phyloP scores from a whole-genome alignment of 1,140 invertebrate genomes.

The Sycophaga agraensis region DNA sequence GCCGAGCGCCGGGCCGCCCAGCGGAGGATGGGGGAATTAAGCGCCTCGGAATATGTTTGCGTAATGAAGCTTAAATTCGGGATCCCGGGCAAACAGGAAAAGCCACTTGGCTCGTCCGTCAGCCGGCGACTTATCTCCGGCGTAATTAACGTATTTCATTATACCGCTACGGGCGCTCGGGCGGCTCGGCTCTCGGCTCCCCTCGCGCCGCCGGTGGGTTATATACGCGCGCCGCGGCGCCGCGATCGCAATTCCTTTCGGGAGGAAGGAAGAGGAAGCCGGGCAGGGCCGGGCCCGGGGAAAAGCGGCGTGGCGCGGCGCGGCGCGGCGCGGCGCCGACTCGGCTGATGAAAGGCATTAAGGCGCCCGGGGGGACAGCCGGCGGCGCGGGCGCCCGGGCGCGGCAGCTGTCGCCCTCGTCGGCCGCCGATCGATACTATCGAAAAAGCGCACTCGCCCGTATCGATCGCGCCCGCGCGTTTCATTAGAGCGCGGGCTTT shows the following conservation, averaged over 20 bases:
- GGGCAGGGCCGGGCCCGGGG: background rate
- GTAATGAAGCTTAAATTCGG: constrained; percentile 28
- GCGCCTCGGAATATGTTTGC: constrained; percentile 22
- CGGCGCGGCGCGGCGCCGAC: background rate
- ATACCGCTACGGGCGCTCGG: background rate
- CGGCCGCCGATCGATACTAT: no score
- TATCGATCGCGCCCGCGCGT: no score
- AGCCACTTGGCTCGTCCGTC: constrained; percentile 21
- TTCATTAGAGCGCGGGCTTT: no score
- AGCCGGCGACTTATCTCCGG: constrained; percentile 8
- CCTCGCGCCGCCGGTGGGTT: no score
- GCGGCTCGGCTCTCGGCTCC: background rate
- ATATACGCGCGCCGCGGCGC: no score
- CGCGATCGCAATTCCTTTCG: no score
- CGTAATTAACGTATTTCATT: constrained; percentile 28
- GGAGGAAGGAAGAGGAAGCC: background rate
- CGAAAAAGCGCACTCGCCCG: no score
- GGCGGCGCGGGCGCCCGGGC: no score
- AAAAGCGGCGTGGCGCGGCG: background rate
- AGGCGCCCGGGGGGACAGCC: no score
- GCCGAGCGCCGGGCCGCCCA: no score
- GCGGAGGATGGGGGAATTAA: constrained; percentile 7
- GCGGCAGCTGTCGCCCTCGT: no score
- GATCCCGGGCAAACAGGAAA: constrained; percentile 23
- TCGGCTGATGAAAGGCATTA: no score